Evolutionary conservation across 2,113 vertebrate species (phyloP), one percentile per base, ranked within the genome.

Genomic region (Xenopus borealis): DNA sequence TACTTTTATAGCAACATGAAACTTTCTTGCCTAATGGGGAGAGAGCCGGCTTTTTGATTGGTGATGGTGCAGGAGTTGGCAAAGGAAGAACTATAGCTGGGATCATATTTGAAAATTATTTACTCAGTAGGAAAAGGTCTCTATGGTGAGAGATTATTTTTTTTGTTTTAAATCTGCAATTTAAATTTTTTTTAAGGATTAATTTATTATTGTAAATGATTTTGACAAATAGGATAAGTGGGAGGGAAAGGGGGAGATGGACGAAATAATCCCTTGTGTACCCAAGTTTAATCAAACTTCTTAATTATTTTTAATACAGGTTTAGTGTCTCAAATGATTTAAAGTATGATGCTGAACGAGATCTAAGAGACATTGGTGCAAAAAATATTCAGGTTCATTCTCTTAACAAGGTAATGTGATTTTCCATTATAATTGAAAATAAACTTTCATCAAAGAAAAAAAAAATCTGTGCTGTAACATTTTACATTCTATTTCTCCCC

Each of bases 321-420:
- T 99, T 99, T 81, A 99, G 97, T 18, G 97, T 99, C 71, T 99
- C 97, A 46, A 99, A 99, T 70, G 97, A 99, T 79, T 91, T 99
- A 81, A 99, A 99, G 81, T 99, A 99, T 0, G 97, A 99, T 33
- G 96, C 97, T 65, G 97, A 99, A 83, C 90, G 97, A 80, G 97
- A 99, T 83, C 85, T 99, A 82, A 91, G 94, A 82, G 97, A 99
- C 75, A 99, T 99, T 59, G 95, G 96, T 80, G 97, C 97, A 72
- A 99, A 98, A 85, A 99, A 95, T 86, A 99, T 99, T 81, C 83
- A 93, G 83, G 96, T 99, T 77, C 95, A 99, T 84, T 97, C 97
- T 33, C 86, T 99, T 78, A 99, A 98, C 85, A 99, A 99, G 95
- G 97, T 99, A 85, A 55, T 83, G 87, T 85, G 33, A 6, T 40